phyloP scores from a whole-genome alignment of 2,888 invertebrate species.

The Stenodera caucasica region DNA sequence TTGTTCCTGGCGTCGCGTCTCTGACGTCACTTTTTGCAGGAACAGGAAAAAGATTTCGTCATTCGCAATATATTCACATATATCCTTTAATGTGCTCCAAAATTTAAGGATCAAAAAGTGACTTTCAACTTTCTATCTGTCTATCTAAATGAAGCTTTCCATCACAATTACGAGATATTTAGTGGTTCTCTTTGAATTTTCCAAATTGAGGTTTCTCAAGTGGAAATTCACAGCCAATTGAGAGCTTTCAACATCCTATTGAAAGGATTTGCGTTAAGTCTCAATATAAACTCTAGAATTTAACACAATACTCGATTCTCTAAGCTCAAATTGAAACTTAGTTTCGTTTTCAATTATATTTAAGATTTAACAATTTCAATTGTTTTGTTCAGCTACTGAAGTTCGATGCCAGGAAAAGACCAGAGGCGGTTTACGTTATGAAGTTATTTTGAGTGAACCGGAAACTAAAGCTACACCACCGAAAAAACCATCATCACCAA shows the following conservation, averaged over 20 bases:
- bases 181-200: not conserved
- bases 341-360: too few relatives aligned
- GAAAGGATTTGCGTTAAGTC: too few relatives aligned
- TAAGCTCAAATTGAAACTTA: too few relatives aligned
- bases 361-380: too few relatives aligned
- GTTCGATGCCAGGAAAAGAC: conserved; percentile 92
- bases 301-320: not conserved
- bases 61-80: too few relatives aligned
- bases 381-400: conserved; percentile 70
- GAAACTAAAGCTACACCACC: conserved; percentile 67
- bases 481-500: conserved; percentile 66
- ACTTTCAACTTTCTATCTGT: too few relatives aligned
- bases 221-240: not conserved
- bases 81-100: too few relatives aligned
- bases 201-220: not conserved
- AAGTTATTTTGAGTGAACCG: conserved; percentile 87
- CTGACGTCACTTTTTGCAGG: conserved; percentile 26
- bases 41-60: conserved; percentile 25
- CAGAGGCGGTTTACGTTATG: conserved; percentile 88
- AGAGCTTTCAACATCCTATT: too few relatives aligned
- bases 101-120: too few relatives aligned
- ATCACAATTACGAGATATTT: too few relatives aligned
- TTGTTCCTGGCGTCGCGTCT: conserved; percentile 16
- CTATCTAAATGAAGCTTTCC: too few relatives aligned
- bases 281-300: too few relatives aligned